Evolutionary conservation across 2,113 vertebrate species (phyloP), one percentile per base, ranked within the genome.

Genomic region (Chloropsis hardwickii): DNA sequence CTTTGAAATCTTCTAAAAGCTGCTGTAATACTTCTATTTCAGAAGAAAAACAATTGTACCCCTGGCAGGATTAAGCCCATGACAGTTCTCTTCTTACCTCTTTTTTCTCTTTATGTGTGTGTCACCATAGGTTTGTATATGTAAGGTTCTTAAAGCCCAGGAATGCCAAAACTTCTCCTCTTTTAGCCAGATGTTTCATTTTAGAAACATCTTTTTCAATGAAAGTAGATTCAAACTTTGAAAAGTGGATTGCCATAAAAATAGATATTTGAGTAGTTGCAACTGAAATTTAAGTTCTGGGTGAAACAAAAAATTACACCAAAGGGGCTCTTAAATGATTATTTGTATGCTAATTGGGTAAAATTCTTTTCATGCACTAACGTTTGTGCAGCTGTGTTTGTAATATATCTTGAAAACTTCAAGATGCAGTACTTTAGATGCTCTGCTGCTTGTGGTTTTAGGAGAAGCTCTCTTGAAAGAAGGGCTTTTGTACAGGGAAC

Each of bases 321-420:
- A 73, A 92, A 73, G 54, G 51, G 81, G 50, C 65, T 82, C 95
- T 96, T 54, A 81, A 81, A 91, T 93, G 45, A 80, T 95, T 82
- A 65, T 86, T 88, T 33, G 12, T 11, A 11, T 90, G 86, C 91
- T 97, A 97, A 97, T 97, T 91, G 72, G 57, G 76, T 80, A 82
- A 77, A 88, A 87, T 89, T 82, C 29, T 91, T 94, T 93, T 96
- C 42, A 57, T 88, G 79, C 65, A 58, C 93, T 94, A 92, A 88
- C 13, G 1, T 95, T 97, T 96, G 86, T 5, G 48, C 97, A 97
- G 97, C 96, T 97, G 96, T 96, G 92, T 94, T 96, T 96, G 90
- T 94, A 92, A 92, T 91, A 60, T 86, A 90, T 87, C 92, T 83
- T 95, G 62, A 83, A 85, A 97, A 96, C 82, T 88, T 85, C 72